Percentiles rank a stretch among this genome's conserved stretches.
phyloP scores from a whole-genome alignment of 1,140 invertebrate species.

The Diprion similis region DNA sequence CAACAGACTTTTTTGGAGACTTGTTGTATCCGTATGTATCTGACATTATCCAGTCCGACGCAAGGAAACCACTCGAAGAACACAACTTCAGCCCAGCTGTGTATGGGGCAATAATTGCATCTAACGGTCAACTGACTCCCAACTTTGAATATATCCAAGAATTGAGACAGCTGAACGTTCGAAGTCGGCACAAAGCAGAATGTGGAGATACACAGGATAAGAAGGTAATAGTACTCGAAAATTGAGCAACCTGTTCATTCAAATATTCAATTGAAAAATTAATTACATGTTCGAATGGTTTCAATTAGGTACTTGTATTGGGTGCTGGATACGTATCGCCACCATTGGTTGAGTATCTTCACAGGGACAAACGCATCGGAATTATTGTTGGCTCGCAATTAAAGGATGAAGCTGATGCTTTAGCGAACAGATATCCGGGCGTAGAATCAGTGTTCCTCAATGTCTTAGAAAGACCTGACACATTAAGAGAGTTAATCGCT shows the following conservation, averaged over 20 bases:
- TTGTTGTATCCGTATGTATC: constrained; percentile 87
- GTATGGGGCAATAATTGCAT: constrained; percentile 92
- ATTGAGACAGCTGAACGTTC: constrained; percentile 67
- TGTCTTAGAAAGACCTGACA: constrained; percentile 75
- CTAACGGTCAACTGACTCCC: constrained; percentile 90
- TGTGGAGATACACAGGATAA: constrained; percentile 29
- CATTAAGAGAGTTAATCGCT: constrained; percentile 75
- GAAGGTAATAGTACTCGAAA: constrained; percentile 2
- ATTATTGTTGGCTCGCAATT: constrained; percentile 90
- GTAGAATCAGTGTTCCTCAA: constrained; percentile 85
- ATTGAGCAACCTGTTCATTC: constrained; percentile 15
- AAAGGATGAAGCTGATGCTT: constrained; percentile 85
- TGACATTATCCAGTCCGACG: constrained; percentile 92
- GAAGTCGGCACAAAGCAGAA: constrained; percentile 56
- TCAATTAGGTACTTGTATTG: constrained; percentile 78
- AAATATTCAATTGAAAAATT: constrained; percentile 34
- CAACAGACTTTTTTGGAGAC: constrained; percentile 98
- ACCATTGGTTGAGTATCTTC: constrained; percentile 93
- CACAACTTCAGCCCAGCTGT: constrained; percentile 82
- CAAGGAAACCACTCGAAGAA: constrained; percentile 80
- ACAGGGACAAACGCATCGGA: constrained; percentile 78
- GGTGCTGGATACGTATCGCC: constrained; percentile 95
- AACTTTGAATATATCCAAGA: constrained; percentile 96
- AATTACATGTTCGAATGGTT: constrained; percentile 9
- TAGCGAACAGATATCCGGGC: constrained; percentile 79